Base-by-base conservation (phyloP, 2,113 vertebrate species). In the Pyxicephalus adspersus region DNA sequence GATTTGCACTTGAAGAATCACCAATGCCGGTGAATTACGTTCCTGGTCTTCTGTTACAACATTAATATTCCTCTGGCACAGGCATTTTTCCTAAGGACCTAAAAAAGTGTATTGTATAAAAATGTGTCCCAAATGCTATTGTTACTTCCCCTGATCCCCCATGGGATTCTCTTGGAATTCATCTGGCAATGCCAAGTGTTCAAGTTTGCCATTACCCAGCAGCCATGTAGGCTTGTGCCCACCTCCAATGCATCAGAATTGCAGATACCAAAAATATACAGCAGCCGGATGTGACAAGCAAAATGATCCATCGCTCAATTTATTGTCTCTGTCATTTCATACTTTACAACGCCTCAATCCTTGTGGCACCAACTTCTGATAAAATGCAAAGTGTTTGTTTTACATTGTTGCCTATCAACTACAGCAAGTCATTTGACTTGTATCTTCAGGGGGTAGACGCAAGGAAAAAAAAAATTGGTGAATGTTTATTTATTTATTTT, bases 311-410 rank as follows among this genome's bases (percentile, higher is more conserved):
- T 64, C 52, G 68, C 58, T 19, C 23, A 25, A 73, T 64, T 73
- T 64, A 73, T 57, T 26, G 60, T 1, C 15, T 22, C 68, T 73
- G 70, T 64, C 79, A 81, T 63, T 51, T 71, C 77, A 70, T 80
- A 26, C 61, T 61, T 61, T 26, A 17, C 23, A 31, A 28, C 6
- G 38, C 38, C 57, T 8, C 28, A 81, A 64, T 74, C 61, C 79
- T 58, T 57, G 28, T 45, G 50, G 79, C 68, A 31, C 60, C 26
- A 74, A 74, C 67, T 50, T 58, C 26, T 38, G 68, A 81, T 81
- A 57, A 73, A 57, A 81, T 74, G 79, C 65, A 75, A 66, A 75
- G 45, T 82, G 52, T 66, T 73, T 81, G 71, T 81, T 81, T 54
- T 64, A 73, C 79, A 81, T 64, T 57, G 79, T 57, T 54, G 70